Percentiles rank a stretch among this genome's conserved stretches.
phyloP scores from a whole-genome alignment of 2,888 invertebrate species.

The Hydraecia micacea region DNA sequence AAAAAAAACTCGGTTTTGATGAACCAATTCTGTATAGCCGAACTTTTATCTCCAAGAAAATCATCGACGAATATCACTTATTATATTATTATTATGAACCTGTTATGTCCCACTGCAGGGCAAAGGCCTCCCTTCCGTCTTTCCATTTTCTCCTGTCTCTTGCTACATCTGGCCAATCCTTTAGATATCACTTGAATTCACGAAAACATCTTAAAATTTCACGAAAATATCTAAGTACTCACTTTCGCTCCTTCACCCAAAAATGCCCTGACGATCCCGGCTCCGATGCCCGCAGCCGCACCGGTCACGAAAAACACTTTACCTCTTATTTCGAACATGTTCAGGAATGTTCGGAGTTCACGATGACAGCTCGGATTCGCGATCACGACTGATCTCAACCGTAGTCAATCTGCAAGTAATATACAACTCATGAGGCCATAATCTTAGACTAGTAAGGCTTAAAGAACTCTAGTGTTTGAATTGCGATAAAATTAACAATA shows the following conservation, averaged over 20 bases:
- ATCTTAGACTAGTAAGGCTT: background rate
- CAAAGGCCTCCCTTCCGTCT: too few species aligned
- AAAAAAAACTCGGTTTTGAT: background rate
- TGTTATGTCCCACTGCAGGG: too few species aligned
- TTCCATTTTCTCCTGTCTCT: too few species aligned
- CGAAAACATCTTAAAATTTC: background rate
- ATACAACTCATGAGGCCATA: background rate
- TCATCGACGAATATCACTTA: too few species aligned
- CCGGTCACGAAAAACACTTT: constrained; percentile 83
- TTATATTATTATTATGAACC: too few species aligned
- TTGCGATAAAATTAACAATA: constrained; percentile 27
- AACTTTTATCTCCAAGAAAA: background rate
- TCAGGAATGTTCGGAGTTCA: constrained; percentile 12
- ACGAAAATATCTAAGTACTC: constrained; percentile 28
- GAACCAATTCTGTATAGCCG: background rate
- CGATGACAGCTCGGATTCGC: background rate
- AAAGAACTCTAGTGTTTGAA: constrained; percentile 19
- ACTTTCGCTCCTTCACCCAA: constrained; percentile 81
- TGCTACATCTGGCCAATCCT: too few species aligned
- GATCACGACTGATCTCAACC: constrained; percentile 22
- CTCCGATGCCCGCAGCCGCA: constrained; percentile 83
- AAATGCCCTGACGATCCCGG: constrained; percentile 76
- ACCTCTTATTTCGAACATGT: constrained; percentile 76
- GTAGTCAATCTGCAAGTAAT: constrained; percentile 16
- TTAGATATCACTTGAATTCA: background rate